Percentiles rank a stretch among this genome's conserved stretches.
phyloP scores from a whole-genome alignment of 2,888 invertebrate species.

The Caenorhabditis becei region DNA sequence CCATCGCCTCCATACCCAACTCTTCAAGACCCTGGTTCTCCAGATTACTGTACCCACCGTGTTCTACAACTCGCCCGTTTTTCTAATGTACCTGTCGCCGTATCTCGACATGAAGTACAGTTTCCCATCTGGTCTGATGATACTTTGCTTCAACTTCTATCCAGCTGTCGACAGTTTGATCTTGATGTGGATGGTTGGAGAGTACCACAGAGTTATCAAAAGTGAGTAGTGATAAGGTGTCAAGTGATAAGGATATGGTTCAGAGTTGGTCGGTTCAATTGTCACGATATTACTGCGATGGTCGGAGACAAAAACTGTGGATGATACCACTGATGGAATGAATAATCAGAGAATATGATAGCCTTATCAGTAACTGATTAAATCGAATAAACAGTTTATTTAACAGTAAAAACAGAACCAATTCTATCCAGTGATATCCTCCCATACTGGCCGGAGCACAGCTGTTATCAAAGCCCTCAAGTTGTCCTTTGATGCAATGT shows the following conservation, averaged over 20 bases:
- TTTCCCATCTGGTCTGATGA: constrained; percentile 6
- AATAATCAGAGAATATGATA: too few species aligned
- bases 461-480: too few species aligned
- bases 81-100: constrained; percentile 2
- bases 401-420: too few species aligned
- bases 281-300: too few species aligned
- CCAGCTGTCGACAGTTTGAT: constrained; percentile 20
- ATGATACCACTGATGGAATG: too few species aligned
- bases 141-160: constrained; percentile 12
- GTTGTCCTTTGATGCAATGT: not conserved
- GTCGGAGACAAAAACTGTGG: too few species aligned
- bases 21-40: constrained; percentile 17
- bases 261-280: too few species aligned
- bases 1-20: constrained; percentile 24
- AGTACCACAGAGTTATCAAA: not conserved
- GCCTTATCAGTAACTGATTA: too few species aligned
- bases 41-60: constrained; percentile 21
- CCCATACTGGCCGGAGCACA: too few species aligned
- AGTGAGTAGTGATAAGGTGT: not conserved
- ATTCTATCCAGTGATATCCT: too few species aligned
- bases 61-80: constrained; percentile 20
- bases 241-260: too few species aligned
- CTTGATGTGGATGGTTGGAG: constrained; percentile 1
- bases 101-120: not conserved
- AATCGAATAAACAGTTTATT: too few species aligned